Evolutionary conservation across 2,888 invertebrate species (phyloP).

Genomic region (Cylindroiulus punctatus): DNA sequence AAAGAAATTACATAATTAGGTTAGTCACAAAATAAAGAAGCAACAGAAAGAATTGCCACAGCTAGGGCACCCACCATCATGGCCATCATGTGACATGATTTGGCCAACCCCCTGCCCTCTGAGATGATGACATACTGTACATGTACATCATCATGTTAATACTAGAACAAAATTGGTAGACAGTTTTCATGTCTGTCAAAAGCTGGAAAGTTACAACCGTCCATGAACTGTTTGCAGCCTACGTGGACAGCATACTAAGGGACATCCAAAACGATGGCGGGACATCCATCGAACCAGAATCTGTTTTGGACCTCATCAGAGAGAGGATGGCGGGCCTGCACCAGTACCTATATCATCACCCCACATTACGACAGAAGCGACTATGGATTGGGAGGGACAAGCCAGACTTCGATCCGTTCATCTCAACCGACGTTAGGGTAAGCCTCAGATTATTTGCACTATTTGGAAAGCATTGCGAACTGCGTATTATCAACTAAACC

Average conservation of each 20-base stretch:
- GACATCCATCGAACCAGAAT: slow-evolving; percentile 15
- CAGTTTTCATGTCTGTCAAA: too few species aligned
- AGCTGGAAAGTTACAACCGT: neutral
- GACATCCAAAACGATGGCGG: slow-evolving; percentile 54
- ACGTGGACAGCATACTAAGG: slow-evolving; percentile 54
- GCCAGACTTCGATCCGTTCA: slow-evolving; percentile 54
- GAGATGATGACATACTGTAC: too few species aligned
- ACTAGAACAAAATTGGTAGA: too few species aligned
- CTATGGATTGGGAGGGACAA: slow-evolving; percentile 52
- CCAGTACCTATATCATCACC: slow-evolving; percentile 54
- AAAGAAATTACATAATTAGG: too few species aligned
- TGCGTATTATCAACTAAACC: neutral
- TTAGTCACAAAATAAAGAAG: too few species aligned
- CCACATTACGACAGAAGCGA: slow-evolving; percentile 53
- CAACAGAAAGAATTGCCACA: too few species aligned
- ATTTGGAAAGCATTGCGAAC: neutral
- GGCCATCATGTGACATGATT: too few species aligned
- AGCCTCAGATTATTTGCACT: neutral
- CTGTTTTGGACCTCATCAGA: slow-evolving; percentile 16
- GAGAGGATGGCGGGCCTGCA: slow-evolving; percentile 44
- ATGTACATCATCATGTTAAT: too few species aligned
- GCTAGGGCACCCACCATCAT: too few species aligned
- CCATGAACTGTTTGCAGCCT: neutral
- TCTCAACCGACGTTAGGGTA: neutral
- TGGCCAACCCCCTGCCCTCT: too few species aligned